A percentile compares a stretch with the other conserved stretches of the same genome.
phyloP scores from a whole-genome alignment of 2,113 vertebrate species.

The Amphilophus citrinellus region DNA sequence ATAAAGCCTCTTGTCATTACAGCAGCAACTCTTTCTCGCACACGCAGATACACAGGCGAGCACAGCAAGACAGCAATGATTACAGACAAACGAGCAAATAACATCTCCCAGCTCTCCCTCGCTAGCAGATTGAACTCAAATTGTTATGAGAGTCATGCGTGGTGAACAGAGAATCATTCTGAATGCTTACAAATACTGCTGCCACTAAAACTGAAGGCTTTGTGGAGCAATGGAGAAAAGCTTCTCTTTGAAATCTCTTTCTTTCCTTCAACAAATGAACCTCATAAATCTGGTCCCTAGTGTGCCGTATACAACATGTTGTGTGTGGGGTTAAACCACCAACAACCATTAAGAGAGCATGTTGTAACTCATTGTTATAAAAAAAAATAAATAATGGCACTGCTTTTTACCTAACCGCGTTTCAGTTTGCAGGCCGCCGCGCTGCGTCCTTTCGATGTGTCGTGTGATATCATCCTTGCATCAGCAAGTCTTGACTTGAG shows the following conservation, averaged over 20 bases:
- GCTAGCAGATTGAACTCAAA: constrained; percentile 69
- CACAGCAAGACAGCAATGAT: constrained; percentile 71
- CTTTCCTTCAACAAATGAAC: constrained; percentile 32
- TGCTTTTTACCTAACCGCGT: neutral
- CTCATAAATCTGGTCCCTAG: constrained; percentile 43
- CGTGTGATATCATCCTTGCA: constrained; percentile 32
- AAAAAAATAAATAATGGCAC: neutral
- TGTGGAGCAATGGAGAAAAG: constrained; percentile 32
- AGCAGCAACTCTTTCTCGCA: constrained; percentile 53
- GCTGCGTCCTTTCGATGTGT: neutral
- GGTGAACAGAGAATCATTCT: constrained; percentile 62
- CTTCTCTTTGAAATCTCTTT: constrained; percentile 48
- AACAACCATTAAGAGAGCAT: neutral
- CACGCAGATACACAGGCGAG: constrained; percentile 51
- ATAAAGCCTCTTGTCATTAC: constrained; percentile 79
- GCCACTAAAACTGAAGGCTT: constrained; percentile 60
- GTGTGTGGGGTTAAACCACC: constrained; percentile 10
- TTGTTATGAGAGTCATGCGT: constrained; percentile 63
- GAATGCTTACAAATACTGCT: constrained; percentile 63
- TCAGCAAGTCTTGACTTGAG: constrained; percentile 15
- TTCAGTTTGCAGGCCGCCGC: neutral
- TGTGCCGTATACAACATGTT: neutral
- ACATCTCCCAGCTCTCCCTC: constrained; percentile 70
- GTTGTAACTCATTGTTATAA: neutral
- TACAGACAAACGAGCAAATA: constrained; percentile 78